Evolutionary conservation across 2,113 vertebrate genomes (phyloP).

Genomic region (Lipotes vexillifer): DNA sequence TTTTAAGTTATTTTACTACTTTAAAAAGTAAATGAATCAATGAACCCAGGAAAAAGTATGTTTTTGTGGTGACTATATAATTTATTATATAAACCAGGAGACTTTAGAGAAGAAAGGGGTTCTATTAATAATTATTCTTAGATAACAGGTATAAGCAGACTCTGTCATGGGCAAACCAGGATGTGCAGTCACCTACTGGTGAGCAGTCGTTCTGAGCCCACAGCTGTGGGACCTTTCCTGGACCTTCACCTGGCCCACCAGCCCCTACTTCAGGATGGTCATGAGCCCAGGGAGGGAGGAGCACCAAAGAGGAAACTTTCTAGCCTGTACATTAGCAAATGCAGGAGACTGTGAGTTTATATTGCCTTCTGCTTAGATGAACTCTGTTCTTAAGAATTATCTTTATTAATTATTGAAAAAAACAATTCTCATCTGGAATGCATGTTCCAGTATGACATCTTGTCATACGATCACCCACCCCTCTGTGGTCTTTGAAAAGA

Average conservation of each 20-base stretch:
- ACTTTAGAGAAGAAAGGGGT: not conserved
- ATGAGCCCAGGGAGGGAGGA: not conserved
- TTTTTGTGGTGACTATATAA: not conserved
- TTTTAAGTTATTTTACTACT: conserved; percentile 11
- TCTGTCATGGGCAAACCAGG: not conserved
- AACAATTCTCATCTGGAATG: not conserved
- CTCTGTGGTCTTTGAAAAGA: not conserved
- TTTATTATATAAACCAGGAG: not conserved
- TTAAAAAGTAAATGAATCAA: not conserved
- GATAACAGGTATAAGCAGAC: not conserved
- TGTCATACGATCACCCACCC: not conserved
- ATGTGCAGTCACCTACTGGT: not conserved
- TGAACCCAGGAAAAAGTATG: not conserved
- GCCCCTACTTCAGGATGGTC: no score
- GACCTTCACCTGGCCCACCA: not conserved
- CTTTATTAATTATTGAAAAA: not conserved
- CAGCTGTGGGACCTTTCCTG: not conserved
- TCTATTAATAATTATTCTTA: not conserved
- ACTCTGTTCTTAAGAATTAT: not conserved
- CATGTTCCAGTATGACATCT: not conserved
- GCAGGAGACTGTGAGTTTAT: not conserved
- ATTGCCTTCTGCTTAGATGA: not conserved
- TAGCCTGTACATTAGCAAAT: not conserved
- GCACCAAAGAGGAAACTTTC: not conserved
- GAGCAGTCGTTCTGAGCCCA: not conserved